Evolutionary conservation across 1,140 invertebrate species (phyloP).

Genomic region (Chymomyza costata): DNA sequence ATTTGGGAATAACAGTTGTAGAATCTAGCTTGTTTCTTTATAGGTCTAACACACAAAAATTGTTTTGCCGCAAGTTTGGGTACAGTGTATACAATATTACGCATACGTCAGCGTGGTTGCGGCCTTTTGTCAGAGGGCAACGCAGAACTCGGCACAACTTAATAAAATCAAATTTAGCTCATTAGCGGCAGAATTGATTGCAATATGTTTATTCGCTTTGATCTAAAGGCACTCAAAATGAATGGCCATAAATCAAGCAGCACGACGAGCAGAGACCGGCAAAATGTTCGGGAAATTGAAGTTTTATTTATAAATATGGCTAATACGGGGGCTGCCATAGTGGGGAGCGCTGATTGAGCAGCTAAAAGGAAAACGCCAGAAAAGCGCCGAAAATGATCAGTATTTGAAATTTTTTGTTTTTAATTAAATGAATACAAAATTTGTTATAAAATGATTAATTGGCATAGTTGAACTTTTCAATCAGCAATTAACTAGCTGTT

Average conservation of each 20-base stretch:
- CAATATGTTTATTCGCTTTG: conserved; percentile 61
- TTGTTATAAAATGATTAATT: no score
- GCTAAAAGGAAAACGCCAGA: conserved; percentile 38
- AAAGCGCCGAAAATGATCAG: no score
- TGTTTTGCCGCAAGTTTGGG: conserved; percentile 5
- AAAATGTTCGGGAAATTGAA: no score
- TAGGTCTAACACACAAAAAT: no score
- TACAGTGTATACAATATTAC: conserved; percentile 20
- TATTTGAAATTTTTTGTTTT: no score
- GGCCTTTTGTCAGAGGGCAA: conserved; percentile 7
- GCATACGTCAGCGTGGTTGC: conserved; percentile 15
- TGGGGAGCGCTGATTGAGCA: conserved; percentile 26
- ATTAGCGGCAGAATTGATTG: conserved; percentile 67
- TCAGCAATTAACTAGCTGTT: conserved; percentile 33
- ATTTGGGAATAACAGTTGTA: no score
- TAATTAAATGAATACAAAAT: no score
- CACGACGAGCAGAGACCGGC: conserved; percentile 7
- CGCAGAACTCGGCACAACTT: conserved; percentile 29
- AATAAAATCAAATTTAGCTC: conserved; percentile 70
- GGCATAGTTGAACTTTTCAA: conserved; percentile 32
- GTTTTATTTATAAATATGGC: conserved; percentile 25
- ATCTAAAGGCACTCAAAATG: conserved; percentile 59
- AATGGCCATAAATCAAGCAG: conserved; percentile 34
- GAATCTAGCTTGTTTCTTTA: no score
- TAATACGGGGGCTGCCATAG: conserved; percentile 3